Percentiles rank a stretch among this genome's conserved stretches.
phyloP scores from a whole-genome alignment of 2,888 invertebrate genomes.

The Xylophagus ater region DNA sequence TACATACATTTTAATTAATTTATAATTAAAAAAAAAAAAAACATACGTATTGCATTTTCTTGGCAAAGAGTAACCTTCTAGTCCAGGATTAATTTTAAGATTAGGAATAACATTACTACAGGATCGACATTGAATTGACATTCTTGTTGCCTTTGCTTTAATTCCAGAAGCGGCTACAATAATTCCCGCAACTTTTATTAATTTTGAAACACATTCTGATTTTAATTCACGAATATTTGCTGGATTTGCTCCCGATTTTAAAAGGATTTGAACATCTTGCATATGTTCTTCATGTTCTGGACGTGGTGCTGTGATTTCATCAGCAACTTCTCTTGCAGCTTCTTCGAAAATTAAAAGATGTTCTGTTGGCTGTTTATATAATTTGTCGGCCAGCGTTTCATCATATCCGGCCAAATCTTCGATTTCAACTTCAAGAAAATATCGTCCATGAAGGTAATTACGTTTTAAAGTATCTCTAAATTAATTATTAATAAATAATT shows the following conservation, averaged over 20 bases:
- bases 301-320: conserved; percentile 89
- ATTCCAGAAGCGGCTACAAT: conserved; percentile 89
- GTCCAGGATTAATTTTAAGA: conserved; percentile 81
- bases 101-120: conserved; percentile 85
- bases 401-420: conserved; percentile 93
- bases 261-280: conserved; percentile 84
- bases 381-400: conserved; percentile 80
- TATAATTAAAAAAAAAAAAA: conserved; percentile 2
- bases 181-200: conserved; percentile 94
- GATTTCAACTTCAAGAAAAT: conserved; percentile 82
- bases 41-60: conserved; percentile 86
- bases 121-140: conserved; percentile 90
- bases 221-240: conserved; percentile 74
- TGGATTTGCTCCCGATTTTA: conserved; percentile 75
- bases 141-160: conserved; percentile 87
- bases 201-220: conserved; percentile 82
- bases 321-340: conserved; percentile 91
- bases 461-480: conserved; percentile 80
- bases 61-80: conserved; percentile 93
- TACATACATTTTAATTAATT: conserved; percentile 7
- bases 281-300: conserved; percentile 82
- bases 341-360: conserved; percentile 91
- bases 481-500: conserved; percentile 1
- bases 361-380: conserved; percentile 86
- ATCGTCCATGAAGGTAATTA: conserved; percentile 83